Percentiles rank a stretch among this genome's conserved stretches.
phyloP scores from a whole-genome alignment of 2,888 invertebrate genomes.

The Apamea sordens region DNA sequence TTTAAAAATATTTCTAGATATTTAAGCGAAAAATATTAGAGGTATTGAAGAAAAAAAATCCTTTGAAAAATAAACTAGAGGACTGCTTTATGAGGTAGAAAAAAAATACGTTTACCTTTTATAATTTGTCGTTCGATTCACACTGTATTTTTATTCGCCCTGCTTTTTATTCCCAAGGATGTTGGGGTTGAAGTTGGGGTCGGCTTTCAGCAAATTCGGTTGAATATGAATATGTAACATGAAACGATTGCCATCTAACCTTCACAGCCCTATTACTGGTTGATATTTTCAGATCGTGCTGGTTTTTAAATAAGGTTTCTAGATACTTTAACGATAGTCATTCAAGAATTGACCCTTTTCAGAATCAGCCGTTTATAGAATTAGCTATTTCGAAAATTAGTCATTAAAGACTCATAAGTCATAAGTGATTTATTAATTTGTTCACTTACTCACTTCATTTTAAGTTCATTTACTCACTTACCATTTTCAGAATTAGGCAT shows the following conservation, averaged over 20 bases:
- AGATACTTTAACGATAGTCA: no score
- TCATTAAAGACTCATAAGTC: no score
- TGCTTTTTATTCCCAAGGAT: background rate
- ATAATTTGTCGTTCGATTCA: background rate
- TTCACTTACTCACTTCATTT: no score
- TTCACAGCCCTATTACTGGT: background rate
- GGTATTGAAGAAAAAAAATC: background rate
- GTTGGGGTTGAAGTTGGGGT: no score
- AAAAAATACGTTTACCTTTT: background rate
- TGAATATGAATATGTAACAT: background rate
- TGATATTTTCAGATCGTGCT: background rate
- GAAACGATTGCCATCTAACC: background rate
- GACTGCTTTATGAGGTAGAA: background rate
- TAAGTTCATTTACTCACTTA: no score
- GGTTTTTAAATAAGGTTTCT: background rate
- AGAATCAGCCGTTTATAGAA: no score
- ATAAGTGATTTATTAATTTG: no score
- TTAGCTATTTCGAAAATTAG: no score
- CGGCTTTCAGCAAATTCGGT: background rate
- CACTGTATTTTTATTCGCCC: background rate
- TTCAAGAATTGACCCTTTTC: no score
- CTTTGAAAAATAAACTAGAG: background rate
- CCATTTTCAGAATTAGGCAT: no score
- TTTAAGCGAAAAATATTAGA: background rate
- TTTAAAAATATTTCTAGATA: constrained; percentile 8